Base-by-base conservation (phyloP, 2,888 invertebrate genomes). In the Ctena decussata region DNA sequence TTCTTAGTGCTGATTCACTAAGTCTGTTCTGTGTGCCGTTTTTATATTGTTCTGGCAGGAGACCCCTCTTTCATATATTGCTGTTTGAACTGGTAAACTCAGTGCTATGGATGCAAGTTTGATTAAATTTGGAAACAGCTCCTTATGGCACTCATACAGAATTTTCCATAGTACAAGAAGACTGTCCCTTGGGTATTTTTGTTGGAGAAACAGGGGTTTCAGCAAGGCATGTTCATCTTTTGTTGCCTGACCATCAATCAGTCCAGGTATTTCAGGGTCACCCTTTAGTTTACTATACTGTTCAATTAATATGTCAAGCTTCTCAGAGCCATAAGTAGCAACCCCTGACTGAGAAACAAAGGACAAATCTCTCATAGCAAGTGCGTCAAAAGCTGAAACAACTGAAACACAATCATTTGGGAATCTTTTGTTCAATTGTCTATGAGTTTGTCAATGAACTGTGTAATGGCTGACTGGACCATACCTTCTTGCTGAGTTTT, bases 51-150 rank as follows among this genome's bases (percentile, higher is more conserved):
- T 82, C 49, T 85, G 82, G 1, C 32, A 32, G 0, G 79, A 80
- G 46, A 85, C 80, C 0, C 85, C 82, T 30, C 85, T 41, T 44
- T 82, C 85, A 80, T 77, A 82, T n/a, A 75, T 44, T 30, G 82
- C 85, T 35, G 85, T 85, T 27, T 85, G 82, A 32, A 78, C 37
- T 35, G 85, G 82, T 27, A 85, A n/a, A 53, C 69, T 60, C 15
- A 85, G 32, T n/a, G 72, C 76, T 18, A 85, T 27, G n/a, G 53
- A 24, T 15, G 77, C 84, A 39, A 84, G 74, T 24, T 49, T 81
- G n/a, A 84, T 57, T 2, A 84, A 32, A 53, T 84, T 84, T 27
- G 84, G 80, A 21, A 84, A 69, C 21, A 15, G 53, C 18, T 81
- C 79, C 27, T 11, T 53, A 30, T 77, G 80, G 44, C 77, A 41